These are phyloP conservation scores for Presbytis comata DNA, from an alignment of 2,797 vertebrate genomes.

Conservation along the genomic window DNA sequence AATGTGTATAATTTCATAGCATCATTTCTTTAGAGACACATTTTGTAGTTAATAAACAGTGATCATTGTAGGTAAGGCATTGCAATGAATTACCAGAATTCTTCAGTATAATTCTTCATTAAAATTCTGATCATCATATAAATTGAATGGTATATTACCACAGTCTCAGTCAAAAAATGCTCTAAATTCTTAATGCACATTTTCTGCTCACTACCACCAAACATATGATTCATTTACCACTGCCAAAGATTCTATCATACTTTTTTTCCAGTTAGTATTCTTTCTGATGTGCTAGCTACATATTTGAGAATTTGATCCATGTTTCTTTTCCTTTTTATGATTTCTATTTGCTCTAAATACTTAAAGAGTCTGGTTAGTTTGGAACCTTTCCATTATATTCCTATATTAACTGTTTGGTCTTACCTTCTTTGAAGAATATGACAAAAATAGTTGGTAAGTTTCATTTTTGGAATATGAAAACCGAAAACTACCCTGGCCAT, in stretches of 20 bases:
- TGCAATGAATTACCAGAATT: not conserved
- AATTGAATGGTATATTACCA: not conserved
- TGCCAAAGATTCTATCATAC: not conserved
- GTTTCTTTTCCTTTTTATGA: not conserved
- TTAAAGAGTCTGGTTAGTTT: not conserved
- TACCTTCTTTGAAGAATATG: conserved; percentile 82
- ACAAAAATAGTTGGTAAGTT: conserved; percentile 75
- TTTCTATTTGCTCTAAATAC: not conserved
- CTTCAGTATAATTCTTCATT: not conserved
- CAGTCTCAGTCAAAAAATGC: not conserved
- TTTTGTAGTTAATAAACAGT: not conserved
- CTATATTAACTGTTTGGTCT: conserved; percentile 37
- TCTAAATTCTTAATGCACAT: not conserved
- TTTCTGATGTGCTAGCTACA: not conserved
- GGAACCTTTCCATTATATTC: not conserved
- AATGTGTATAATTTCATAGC: not conserved
- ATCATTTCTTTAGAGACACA: not conserved
- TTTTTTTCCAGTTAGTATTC: not conserved
- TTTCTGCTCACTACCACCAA: not conserved
- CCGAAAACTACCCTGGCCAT: fast-evolving
- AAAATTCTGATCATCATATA: not conserved
- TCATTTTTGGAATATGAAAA: not conserved
- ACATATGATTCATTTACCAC: not conserved
- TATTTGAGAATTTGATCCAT: not conserved
- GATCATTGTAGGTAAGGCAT: not conserved